phyloP scores from a whole-genome alignment of 2,888 invertebrate genomes.

The Tineola bisselliella region DNA sequence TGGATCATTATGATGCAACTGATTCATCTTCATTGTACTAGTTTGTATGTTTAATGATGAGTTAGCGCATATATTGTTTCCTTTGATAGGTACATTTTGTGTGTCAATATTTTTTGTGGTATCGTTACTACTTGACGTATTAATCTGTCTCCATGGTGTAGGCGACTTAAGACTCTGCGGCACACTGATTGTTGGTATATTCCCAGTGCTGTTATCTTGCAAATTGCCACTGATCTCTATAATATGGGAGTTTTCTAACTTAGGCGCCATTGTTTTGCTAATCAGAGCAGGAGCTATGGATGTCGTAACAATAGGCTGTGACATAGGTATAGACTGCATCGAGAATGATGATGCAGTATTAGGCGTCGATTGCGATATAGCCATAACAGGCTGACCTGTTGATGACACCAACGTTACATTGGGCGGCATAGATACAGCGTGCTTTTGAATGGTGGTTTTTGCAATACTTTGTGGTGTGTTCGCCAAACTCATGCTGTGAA shows the following conservation, averaged over 20 bases:
- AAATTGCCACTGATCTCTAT: constrained; percentile 60
- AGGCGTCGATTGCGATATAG: constrained; percentile 55
- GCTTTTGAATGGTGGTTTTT: constrained; percentile 42
- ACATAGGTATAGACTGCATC: constrained; percentile 54
- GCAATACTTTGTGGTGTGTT: constrained; percentile 46
- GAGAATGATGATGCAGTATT: constrained; percentile 44
- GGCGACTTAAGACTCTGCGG: constrained; percentile 58
- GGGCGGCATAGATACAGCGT: constrained; percentile 46
- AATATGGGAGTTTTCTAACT: constrained; percentile 55
- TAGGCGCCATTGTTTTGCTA: constrained; percentile 39
- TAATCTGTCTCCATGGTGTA: constrained; percentile 56
- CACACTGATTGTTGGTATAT: constrained; percentile 55
- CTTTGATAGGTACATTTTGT: constrained; percentile 44
- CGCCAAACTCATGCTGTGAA: constrained; percentile 52
- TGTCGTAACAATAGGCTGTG: constrained; percentile 60
- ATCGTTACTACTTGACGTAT: constrained; percentile 31
- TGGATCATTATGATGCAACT: constrained; percentile 39
- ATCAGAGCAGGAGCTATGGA: constrained; percentile 50
- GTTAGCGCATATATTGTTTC: constrained; percentile 28
- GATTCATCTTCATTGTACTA: constrained; percentile 23
- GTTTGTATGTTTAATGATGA: constrained; percentile 43
- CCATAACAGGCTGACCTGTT: constrained; percentile 58
- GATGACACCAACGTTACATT: constrained; percentile 57
- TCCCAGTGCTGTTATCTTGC: constrained; percentile 43
- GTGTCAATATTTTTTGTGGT: constrained; percentile 39